Evolutionary conservation across 2,888 invertebrate genomes (phyloP), one percentile per base, ranked within the genome.

Genomic region (Eutolmus rufibarbis): DNA sequence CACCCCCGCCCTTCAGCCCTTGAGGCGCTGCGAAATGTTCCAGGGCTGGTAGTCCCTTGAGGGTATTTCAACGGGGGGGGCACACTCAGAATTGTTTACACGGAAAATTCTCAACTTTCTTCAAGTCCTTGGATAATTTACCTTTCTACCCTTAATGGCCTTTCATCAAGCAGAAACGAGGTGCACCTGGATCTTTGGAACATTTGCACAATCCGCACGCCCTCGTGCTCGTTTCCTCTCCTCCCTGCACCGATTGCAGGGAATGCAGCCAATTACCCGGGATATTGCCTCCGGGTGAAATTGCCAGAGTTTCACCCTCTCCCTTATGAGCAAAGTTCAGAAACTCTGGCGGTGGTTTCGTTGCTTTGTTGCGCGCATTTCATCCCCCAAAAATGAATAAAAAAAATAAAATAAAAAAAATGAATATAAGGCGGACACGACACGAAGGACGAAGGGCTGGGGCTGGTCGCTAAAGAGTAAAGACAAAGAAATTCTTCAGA

Each of bases 151-250:
- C 37, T 57, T 82, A 82, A 82, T 82, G 46, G 82, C 34, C 82
- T 31, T 82, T 82, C 82, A 57, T 34, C 57, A 82, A 56, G 56
- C 28, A 19, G 31, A 28, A 66, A 82, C 37, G 82, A 37, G 57
- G 82, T 82, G 82, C 82, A 82, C 82, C 82, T 82, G 82, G 37
- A 37, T 66, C 66, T 66, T 66, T 19, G 82, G n/a, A 82, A 57
- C 66, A 82, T 51, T 82, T 57, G 66, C 37, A 51, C 57, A 57
- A 51, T 82, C 51, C 57, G 19, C 19, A 40, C 16, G 28, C 37
- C 51, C 51, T 81, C 31, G 66, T n/a, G 2, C 19, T 23, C 37
- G 1, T 66, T 82, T 7, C 12, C 16, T 16, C 16, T 0, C 43
- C 43, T 37, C 31, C 34, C 12, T 7, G 76, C 40, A 34, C 14